Conservation (phyloP, 2,113 vertebrate genomes). For the Dicerorhinus sumatrensis region DNA sequence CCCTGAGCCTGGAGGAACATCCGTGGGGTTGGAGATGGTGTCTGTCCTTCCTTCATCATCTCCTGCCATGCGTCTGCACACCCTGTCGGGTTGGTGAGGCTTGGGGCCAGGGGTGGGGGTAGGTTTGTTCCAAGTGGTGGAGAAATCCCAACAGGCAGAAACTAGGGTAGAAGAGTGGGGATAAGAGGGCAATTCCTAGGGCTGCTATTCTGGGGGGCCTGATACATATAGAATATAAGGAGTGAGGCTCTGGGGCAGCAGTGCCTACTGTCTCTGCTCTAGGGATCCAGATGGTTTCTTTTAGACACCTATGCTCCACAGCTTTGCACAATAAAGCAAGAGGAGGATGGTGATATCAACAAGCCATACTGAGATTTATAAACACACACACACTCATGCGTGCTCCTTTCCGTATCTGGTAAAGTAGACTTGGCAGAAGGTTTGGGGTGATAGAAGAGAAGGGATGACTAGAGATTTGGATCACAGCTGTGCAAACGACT, state of each 20-base stretch:
- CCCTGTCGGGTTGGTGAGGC: neutral
- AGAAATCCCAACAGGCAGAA: neutral
- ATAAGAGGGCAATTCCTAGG: neutral
- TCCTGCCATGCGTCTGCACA: neutral
- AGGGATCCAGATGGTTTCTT: neutral
- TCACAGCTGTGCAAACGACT: neutral
- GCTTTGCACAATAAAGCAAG: neutral
- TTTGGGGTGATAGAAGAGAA: neutral
- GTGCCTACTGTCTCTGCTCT: neutral
- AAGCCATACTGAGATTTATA: neutral
- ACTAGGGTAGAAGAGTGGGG: neutral
- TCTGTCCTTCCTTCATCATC: neutral
- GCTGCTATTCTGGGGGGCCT: neutral
- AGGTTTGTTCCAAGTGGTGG: neutral
- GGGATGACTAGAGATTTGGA: neutral
- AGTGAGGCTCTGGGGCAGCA: neutral
- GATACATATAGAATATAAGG: neutral
- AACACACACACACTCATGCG: neutral
- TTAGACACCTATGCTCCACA: neutral
- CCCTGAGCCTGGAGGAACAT: neutral
- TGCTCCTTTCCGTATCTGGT: neutral
- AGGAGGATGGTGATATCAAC: neutral
- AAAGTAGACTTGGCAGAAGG: neutral
- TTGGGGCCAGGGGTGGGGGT: too few relatives aligned
- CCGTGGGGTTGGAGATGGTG: neutral